A percentile compares a stretch with the other conserved stretches of the same genome.
These are phyloP conservation scores for Aix galericulata DNA, from an alignment of 2,113 vertebrate species.

Conservation along the genomic window DNA sequence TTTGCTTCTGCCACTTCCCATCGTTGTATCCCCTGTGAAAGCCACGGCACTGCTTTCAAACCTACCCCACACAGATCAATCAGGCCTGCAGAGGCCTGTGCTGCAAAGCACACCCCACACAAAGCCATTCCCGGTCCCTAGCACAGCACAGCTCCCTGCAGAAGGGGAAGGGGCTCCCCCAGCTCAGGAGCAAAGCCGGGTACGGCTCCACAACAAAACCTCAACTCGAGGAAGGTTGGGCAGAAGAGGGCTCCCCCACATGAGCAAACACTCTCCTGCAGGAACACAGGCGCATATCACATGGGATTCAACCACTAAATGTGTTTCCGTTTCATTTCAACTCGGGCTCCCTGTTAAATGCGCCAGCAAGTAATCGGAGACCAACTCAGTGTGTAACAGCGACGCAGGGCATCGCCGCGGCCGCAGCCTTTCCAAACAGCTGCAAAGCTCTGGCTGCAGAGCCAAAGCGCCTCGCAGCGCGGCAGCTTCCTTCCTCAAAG, in stretches of 20 bases:
- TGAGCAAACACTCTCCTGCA: neutral
- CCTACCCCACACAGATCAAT: fast-evolving
- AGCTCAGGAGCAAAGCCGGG: neutral
- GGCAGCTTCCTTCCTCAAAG: neutral
- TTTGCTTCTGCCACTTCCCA: neutral
- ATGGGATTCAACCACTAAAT: fast-evolving
- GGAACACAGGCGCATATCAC: neutral
- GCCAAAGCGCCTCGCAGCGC: neutral
- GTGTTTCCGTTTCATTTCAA: neutral
- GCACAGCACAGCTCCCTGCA: fast-evolving
- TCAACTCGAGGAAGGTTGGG: fast-evolving
- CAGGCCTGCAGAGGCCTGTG: neutral
- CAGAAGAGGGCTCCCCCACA: neutral
- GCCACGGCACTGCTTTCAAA: neutral
- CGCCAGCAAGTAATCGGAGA: neutral
- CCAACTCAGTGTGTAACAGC: fast-evolving
- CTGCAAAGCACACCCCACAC: neutral
- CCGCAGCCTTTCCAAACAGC: fast-evolving
- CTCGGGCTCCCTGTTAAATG: neutral
- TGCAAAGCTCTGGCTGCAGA: neutral
- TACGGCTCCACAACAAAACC: neutral
- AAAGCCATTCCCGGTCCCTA: neutral
- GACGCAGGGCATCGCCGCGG: neutral
- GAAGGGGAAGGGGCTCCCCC: neutral
- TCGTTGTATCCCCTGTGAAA: neutral